phyloP scores from a whole-genome alignment of 2,888 invertebrate species.

The Trichogramma dendrolimi region DNA sequence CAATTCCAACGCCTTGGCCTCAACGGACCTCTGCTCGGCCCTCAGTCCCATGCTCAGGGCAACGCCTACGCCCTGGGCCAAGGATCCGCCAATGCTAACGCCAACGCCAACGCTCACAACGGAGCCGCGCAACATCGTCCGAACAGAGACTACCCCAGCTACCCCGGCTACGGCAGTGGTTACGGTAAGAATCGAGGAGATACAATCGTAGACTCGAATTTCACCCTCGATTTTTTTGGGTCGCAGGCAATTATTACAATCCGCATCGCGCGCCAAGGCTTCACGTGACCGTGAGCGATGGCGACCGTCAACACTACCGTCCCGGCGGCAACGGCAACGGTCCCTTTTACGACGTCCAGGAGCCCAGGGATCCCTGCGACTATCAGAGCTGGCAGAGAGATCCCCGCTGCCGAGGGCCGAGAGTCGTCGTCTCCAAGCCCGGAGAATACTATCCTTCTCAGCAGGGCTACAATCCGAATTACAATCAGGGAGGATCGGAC shows the following conservation, averaged over 20 bases:
- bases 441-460: constrained; percentile 1
- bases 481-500: too few relatives aligned
- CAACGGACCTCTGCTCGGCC: constrained; percentile 39
- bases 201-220: neutral
- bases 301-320: neutral
- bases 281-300: constrained; percentile 13
- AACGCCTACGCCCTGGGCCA: constrained; percentile 39
- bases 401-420: constrained; percentile 22
- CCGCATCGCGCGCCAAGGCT: constrained; percentile 2
- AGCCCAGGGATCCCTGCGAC: constrained; percentile 9
- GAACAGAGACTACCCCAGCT: neutral
- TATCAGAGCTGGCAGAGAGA: constrained; percentile 23
- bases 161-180: constrained; percentile 8
- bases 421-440: constrained; percentile 17
- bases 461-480: too few relatives aligned
- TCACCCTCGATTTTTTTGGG: neutral
- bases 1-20: constrained; percentile 37
- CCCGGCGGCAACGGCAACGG: neutral
- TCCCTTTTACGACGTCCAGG: neutral
- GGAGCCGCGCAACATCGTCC: too few relatives aligned
- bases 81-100: constrained; percentile 34
- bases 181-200: constrained; percentile 2
- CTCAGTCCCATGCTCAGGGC: constrained; percentile 34
- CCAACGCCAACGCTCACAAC: constrained; percentile 40
- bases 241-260: constrained; percentile 16